phyloP scores from a whole-genome alignment of 1,140 invertebrate species.

The Pseudomyrmex pallidus region DNA sequence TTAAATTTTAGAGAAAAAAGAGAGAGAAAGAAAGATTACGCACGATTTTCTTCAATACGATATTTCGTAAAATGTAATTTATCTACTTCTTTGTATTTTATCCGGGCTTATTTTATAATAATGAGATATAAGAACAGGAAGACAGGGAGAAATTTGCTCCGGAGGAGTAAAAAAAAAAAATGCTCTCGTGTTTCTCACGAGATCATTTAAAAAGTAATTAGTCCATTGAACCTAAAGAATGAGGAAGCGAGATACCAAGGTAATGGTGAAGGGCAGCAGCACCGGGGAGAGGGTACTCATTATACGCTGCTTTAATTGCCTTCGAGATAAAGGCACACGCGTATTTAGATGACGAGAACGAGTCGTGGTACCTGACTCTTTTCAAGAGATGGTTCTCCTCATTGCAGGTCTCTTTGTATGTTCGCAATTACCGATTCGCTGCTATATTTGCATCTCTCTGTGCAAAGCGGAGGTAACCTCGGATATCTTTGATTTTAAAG shows the following conservation, averaged over 20 bases:
- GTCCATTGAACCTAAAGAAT: slow-evolving; percentile 73
- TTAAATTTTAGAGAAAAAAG: neutral
- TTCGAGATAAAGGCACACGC: slow-evolving; percentile 44
- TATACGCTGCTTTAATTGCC: slow-evolving; percentile 65
- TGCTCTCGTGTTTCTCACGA: neutral
- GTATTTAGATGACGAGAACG: slow-evolving; percentile 59
- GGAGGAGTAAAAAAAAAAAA: slow-evolving; percentile 6
- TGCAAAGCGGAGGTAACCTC: neutral
- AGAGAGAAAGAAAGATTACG: neutral
- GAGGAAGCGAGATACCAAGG: slow-evolving; percentile 29
- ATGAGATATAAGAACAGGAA: too few relatives aligned
- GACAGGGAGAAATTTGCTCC: too few relatives aligned
- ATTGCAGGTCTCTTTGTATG: neutral
- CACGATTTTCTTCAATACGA: neutral
- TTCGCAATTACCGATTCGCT: slow-evolving; percentile 5
- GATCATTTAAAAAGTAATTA: slow-evolving; percentile 75
- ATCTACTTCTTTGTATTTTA: neutral
- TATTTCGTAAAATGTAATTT: neutral
- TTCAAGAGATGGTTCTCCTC: neutral
- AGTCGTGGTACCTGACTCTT: slow-evolving; percentile 7
- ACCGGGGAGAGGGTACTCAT: slow-evolving; percentile 6
- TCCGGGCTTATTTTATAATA: too few relatives aligned
- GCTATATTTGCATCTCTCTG: slow-evolving; percentile 52
- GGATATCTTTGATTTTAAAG: slow-evolving; percentile 20
- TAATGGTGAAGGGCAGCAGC: neutral